Conservation (phyloP, 2,888 invertebrate species). For the Pyrrhia umbra region DNA sequence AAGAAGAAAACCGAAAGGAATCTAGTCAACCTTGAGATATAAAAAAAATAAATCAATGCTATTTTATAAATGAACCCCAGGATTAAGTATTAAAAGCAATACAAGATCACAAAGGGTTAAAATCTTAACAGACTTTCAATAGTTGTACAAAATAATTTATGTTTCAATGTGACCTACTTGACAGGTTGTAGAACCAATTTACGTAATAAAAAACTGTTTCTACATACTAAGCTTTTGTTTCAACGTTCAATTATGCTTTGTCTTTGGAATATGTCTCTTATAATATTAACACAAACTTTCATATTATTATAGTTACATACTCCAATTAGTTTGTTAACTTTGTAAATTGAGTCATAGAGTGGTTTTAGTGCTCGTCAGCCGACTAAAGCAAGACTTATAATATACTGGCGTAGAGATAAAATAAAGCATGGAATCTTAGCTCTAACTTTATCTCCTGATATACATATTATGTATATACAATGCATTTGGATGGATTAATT, state of each 20-base stretch:
- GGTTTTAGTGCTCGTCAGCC: slow-evolving; percentile 15
- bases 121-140: not conserved
- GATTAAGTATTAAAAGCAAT: not conserved
- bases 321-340: slow-evolving; percentile 11
- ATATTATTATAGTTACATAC: not conserved
- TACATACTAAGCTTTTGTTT: not conserved
- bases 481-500: no score
- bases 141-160: not conserved
- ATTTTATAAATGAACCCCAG: not conserved
- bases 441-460: no score
- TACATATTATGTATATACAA: no score
- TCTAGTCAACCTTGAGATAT: not conserved
- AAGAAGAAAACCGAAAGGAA: slow-evolving; percentile 7
- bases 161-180: not conserved
- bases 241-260: not conserved
- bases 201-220: not conserved
- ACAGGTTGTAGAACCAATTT: not conserved
- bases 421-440: not conserved
- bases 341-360: slow-evolving; percentile 18
- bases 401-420: not conserved
- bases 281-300: not conserved
- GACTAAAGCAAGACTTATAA: slow-evolving; percentile 19
- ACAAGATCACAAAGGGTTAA: no score
- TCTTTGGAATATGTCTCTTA: not conserved
- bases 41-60: not conserved